Evolutionary conservation across 2,113 vertebrate genomes (phyloP).

Genomic region (Galeopterus variegatus): DNA sequence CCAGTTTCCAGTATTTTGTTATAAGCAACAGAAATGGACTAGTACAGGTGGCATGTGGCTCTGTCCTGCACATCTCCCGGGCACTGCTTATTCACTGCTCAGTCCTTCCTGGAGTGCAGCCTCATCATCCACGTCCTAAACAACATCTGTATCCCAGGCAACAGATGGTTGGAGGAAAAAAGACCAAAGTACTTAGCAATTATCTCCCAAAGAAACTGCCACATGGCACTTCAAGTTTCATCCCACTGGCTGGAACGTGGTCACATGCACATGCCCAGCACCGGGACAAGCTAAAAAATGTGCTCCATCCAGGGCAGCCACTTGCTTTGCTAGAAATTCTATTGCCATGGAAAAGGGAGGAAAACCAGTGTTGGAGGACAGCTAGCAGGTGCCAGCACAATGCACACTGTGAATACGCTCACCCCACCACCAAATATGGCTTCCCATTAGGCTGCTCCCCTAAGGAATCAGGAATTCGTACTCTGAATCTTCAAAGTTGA

Average conservation of each 20-base stretch:
- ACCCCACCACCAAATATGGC: not conserved
- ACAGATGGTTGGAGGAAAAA: not conserved
- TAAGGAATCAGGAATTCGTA: not conserved
- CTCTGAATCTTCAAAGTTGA: not conserved
- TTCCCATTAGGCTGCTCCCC: not conserved
- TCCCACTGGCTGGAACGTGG: not conserved
- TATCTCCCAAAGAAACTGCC: not conserved
- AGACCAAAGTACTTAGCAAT: not conserved
- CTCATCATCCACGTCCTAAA: not conserved
- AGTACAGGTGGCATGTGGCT: no score
- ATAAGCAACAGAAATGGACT: no score
- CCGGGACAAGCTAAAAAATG: not conserved
- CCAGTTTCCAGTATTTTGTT: no score
- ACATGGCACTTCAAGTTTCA: not conserved
- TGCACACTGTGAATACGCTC: fast-evolving
- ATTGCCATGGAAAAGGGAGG: not conserved
- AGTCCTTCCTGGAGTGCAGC: not conserved
- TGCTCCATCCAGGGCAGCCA: not conserved
- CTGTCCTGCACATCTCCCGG: no score
- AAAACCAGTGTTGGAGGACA: not conserved
- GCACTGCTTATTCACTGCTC: not conserved
- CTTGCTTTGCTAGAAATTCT: not conserved
- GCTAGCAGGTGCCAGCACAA: not conserved
- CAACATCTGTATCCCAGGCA: not conserved
- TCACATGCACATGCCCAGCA: not conserved